Percentiles rank a stretch among this genome's conserved stretches.
Evolutionary conservation across 2,888 invertebrate genomes (phyloP).

Genomic region (Leucophora obtusa): DNA sequence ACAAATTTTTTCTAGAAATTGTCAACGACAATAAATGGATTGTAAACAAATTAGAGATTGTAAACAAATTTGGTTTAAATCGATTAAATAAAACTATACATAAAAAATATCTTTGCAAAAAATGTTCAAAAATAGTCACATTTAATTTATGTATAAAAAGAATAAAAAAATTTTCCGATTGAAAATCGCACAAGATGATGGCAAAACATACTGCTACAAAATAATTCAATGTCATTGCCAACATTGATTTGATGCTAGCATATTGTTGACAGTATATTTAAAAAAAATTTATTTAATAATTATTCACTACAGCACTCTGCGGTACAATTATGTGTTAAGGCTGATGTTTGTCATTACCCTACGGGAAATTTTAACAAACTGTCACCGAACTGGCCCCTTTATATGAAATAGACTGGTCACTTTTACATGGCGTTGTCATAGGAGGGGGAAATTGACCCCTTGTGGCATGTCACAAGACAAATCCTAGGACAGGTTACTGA

Average conservation of each 20-base stretch:
- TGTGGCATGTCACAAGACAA: too few relatives aligned
- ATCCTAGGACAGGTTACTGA: too few relatives aligned
- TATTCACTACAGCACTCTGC: too few relatives aligned
- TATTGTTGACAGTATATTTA: constrained; percentile 31
- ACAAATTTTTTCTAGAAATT: background rate
- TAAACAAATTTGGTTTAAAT: background rate
- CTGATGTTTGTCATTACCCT: too few relatives aligned
- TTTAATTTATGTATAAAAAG: constrained; percentile 30
- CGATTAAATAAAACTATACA: background rate
- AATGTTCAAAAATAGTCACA: constrained; percentile 39
- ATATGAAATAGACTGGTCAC: too few relatives aligned
- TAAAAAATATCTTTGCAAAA: constrained; percentile 56
- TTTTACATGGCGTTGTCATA: too few relatives aligned
- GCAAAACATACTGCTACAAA: constrained; percentile 56
- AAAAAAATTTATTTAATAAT: constrained; percentile 30
- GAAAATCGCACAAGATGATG: constrained; percentile 50
- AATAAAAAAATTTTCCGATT: constrained; percentile 51
- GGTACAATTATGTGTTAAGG: too few relatives aligned
- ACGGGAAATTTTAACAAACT: too few relatives aligned
- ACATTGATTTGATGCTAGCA: constrained; percentile 51
- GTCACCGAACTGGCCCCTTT: too few relatives aligned
- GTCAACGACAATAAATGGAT: background rate
- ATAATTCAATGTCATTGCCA: constrained; percentile 75
- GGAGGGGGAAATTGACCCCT: too few relatives aligned
- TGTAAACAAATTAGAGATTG: background rate